A percentile compares a stretch with the other conserved stretches of the same genome.
Conservation (phyloP, 2,888 invertebrate genomes). For the Lamellibrachia columna region DNA sequence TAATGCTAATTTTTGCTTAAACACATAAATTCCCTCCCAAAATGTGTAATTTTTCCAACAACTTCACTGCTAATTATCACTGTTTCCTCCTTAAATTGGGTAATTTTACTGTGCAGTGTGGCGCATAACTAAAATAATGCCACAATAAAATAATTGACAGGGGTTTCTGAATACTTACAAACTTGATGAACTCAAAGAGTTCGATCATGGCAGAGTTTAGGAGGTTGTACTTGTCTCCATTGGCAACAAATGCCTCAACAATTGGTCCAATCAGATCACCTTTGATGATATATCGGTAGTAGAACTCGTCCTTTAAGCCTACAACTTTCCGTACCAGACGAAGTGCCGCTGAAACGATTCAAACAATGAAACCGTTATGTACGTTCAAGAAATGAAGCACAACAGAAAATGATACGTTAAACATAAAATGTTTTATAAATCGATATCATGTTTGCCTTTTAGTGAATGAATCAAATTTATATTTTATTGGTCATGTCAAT, state of each 20-base stretch:
- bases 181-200: constrained; percentile 97
- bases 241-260: constrained; percentile 93
- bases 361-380: not conserved
- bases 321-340: constrained; percentile 97
- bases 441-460: not conserved
- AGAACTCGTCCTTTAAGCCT: constrained; percentile 97
- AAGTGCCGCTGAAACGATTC: constrained; percentile 77
- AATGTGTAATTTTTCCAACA: not conserved
- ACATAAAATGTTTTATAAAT: not conserved
- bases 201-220: constrained; percentile 98
- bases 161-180: constrained; percentile 68
- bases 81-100: not conserved
- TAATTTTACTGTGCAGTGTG: not conserved
- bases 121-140: not conserved
- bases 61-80: not conserved
- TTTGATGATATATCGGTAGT: constrained; percentile 94
- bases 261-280: constrained; percentile 95
- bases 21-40: not conserved
- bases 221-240: constrained; percentile 97
- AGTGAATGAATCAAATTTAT: not conserved
- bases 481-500: not conserved
- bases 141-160: not conserved
- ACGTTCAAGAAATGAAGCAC: not conserved
- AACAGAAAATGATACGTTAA: not conserved
- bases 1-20: too few species aligned